These are phyloP conservation scores for Ptiloglossa arizonensis DNA, from an alignment of 1,140 invertebrate species.

Conservation along the genomic window DNA sequence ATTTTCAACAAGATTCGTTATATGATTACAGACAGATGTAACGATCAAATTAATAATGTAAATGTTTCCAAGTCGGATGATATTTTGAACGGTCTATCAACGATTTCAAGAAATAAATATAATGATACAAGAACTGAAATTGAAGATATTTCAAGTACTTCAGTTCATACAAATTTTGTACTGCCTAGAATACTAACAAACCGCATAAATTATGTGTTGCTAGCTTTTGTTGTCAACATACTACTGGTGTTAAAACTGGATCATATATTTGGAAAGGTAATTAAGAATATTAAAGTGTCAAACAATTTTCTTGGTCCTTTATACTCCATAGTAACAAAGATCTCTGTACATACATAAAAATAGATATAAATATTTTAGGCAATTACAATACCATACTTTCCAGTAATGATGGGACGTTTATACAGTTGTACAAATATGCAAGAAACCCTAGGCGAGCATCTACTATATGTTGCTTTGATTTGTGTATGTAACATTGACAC, in stretches of 20 bases:
- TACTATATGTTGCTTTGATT: slow-evolving; percentile 57
- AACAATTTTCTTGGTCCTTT: too few relatives aligned
- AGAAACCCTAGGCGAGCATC: slow-evolving; percentile 32
- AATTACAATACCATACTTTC: slow-evolving; percentile 50
- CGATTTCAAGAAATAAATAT: not conserved
- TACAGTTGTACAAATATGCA: slow-evolving; percentile 21
- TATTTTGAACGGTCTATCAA: not conserved
- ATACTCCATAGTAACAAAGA: too few relatives aligned
- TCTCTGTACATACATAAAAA: too few relatives aligned
- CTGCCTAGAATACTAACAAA: slow-evolving; percentile 49
- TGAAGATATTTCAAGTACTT: not conserved
- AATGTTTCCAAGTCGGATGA: not conserved
- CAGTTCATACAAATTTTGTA: not conserved
- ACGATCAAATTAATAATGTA: not conserved
- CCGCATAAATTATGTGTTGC: slow-evolving; percentile 54
- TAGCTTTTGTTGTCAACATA: slow-evolving; percentile 70
- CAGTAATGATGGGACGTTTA: slow-evolving; percentile 47
- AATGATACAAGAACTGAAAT: not conserved
- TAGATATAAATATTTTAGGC: slow-evolving; percentile 46
- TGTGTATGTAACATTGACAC: slow-evolving; percentile 66
- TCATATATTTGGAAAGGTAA: slow-evolving; percentile 71
- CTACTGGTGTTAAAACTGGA: slow-evolving; percentile 64
- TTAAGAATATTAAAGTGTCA: not conserved
- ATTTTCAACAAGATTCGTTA: not conserved
- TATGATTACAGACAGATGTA: not conserved